These are phyloP conservation scores for Notamacropus eugenii DNA, from an alignment of 2,797 vertebrate species.

Conservation along the genomic window DNA sequence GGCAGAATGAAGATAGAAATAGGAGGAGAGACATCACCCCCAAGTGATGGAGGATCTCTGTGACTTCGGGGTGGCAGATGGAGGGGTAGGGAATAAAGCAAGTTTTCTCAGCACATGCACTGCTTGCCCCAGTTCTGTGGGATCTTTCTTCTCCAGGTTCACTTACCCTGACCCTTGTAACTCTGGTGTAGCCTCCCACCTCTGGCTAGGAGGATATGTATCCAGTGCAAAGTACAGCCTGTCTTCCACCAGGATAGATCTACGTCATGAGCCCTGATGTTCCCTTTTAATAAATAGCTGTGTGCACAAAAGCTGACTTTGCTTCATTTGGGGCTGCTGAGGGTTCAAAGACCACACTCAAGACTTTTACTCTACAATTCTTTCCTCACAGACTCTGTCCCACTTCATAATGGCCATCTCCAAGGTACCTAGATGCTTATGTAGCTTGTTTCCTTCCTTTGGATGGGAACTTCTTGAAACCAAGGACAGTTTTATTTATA, in stretches of 20 bases:
- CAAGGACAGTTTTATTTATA: background rate
- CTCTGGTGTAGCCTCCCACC: background rate
- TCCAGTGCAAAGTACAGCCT: background rate
- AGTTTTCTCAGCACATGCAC: background rate
- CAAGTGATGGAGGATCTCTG: background rate
- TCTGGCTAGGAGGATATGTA: background rate
- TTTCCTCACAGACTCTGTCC: background rate
- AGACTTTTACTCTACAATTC: background rate
- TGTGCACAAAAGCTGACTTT: background rate
- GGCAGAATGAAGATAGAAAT: background rate
- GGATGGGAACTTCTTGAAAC: background rate
- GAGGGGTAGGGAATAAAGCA: background rate
- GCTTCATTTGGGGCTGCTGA: background rate
- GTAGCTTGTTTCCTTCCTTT: background rate
- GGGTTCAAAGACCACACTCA: background rate
- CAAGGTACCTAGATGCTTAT: background rate
- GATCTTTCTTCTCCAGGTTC: background rate
- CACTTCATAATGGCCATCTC: background rate
- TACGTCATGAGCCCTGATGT: background rate
- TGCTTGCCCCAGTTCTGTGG: background rate
- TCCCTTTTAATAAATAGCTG: background rate
- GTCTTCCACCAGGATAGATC: background rate
- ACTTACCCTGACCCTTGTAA: background rate
- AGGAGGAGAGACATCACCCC: background rate
- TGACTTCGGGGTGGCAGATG: background rate